phyloP scores from a whole-genome alignment of 2,797 vertebrate genomes.

The Gymnodraco acuticeps region DNA sequence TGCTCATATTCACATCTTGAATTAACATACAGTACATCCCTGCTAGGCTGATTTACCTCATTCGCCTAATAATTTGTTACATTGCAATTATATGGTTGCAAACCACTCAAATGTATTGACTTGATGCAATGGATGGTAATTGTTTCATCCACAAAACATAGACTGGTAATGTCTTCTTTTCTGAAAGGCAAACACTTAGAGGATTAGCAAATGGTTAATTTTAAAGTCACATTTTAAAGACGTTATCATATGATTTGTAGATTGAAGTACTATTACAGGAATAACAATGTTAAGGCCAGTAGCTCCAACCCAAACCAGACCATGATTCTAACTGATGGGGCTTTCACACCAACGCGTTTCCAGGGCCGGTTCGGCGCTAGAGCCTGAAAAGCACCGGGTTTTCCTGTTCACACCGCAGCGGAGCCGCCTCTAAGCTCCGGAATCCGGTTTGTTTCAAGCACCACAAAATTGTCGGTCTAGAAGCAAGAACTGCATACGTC shows the following conservation, averaged over 20 bases:
- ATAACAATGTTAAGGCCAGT: not conserved
- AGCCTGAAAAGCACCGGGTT: too few relatives aligned
- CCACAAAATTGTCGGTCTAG: too few relatives aligned
- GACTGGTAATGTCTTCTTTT: slow-evolving; percentile 7
- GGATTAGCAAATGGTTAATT: too few relatives aligned
- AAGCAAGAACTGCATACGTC: too few relatives aligned
- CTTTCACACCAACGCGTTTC: too few relatives aligned
- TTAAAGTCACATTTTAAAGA: not conserved
- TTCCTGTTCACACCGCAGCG: too few relatives aligned
- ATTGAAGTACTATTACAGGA: not conserved
- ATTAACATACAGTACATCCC: slow-evolving; percentile 11
- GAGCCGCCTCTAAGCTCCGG: too few relatives aligned
- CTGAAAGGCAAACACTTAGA: not conserved
- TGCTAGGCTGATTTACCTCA: slow-evolving; percentile 13
- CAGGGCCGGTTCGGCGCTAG: too few relatives aligned
- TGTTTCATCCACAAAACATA: slow-evolving; percentile 26
- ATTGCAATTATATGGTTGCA: slow-evolving; percentile 28
- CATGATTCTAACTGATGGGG: not conserved
- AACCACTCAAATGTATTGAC: slow-evolving; percentile 28
- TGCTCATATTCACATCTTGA: slow-evolving; percentile 1
- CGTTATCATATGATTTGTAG: slow-evolving; percentile 12
- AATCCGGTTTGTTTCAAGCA: too few relatives aligned
- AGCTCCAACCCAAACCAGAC: not conserved
- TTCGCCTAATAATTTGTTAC: slow-evolving; percentile 24
- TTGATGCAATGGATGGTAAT: slow-evolving; percentile 28